Conservation (phyloP, 2,113 vertebrate genomes). For the human (Homo sapiens) region GRCh38 chr7:128586501-128587000, state of each 20-base stretch:
- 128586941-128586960: neutral
- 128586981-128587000: no score
- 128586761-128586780: neutral
- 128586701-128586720: neutral
- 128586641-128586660: neutral
- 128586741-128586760: conserved; percentile 18
- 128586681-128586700: neutral
- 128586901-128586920: neutral
- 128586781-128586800: neutral
- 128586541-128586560: conserved; percentile 13
- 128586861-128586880: neutral
- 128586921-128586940: neutral
- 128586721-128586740: neutral
- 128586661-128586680: neutral
- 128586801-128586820: neutral
- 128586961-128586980: no score
- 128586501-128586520: neutral
- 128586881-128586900: neutral
- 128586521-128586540: neutral
- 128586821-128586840: neutral
- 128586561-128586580: neutral
- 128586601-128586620: conserved; percentile 18
- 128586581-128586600: conserved; percentile 22
- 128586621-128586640: conserved; percentile 21
- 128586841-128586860: neutral